Conservation (phyloP, 2,797 vertebrate species). For the Scyliorhinus canicula region DNA sequence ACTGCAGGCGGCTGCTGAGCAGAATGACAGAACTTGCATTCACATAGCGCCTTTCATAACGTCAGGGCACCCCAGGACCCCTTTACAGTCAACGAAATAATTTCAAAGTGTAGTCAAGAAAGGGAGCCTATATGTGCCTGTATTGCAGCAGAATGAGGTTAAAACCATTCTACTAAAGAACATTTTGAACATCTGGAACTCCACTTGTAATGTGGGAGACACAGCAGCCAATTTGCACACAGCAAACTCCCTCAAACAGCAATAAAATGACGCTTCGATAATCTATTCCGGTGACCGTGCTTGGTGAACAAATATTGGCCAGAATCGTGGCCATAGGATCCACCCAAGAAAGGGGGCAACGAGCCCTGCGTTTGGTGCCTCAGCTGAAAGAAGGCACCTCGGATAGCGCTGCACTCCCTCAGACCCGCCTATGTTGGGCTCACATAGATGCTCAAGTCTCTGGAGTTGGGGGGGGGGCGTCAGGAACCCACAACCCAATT, state of each 20-base stretch:
- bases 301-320: no score
- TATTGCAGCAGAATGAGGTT: no score
- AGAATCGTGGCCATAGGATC: no score
- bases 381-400: neutral
- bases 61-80: no score
- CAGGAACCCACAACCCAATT: slow-evolving; percentile 46
- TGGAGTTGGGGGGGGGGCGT: no score
- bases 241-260: no score
- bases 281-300: no score
- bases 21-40: neutral
- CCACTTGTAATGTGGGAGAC: no score
- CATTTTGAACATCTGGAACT: no score
- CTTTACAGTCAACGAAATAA: neutral
- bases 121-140: neutral
- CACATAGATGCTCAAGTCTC: neutral
- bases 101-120: neutral
- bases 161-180: neutral
- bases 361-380: neutral
- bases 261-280: no score
- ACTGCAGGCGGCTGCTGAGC: neutral
- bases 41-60: neutral
- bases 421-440: neutral
- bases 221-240: no score
- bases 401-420: neutral
- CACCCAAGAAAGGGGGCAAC: neutral